These are phyloP conservation scores for Dufourea novaeangliae DNA, from an alignment of 1,140 invertebrate genomes.

Conservation along the genomic window DNA sequence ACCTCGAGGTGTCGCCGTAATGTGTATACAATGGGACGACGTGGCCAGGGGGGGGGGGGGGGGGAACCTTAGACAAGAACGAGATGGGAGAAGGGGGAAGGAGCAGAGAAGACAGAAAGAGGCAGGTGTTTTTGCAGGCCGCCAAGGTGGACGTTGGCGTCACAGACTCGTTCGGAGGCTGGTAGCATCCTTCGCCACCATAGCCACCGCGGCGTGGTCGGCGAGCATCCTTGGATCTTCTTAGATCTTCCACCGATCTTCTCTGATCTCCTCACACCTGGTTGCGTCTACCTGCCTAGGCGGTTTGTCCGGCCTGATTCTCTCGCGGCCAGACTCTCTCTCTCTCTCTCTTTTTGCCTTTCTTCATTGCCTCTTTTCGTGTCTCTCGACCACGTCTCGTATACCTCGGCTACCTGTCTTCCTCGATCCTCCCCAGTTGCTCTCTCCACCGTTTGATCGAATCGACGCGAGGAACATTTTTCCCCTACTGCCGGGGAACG, in stretches of 20 bases:
- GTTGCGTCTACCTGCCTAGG: slow-evolving; percentile 65
- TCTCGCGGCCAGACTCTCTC: slow-evolving; percentile 8
- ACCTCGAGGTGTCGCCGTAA: slow-evolving; percentile 7
- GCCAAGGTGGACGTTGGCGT: slow-evolving; percentile 60
- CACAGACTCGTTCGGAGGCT: slow-evolving; percentile 67
- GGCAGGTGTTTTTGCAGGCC: slow-evolving; percentile 69
- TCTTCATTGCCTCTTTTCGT: slow-evolving; percentile 32
- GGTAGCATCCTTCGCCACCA: slow-evolving; percentile 70
- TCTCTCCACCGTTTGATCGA: slow-evolving; percentile 7
- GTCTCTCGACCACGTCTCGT: slow-evolving; percentile 21
- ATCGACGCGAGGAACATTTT: slow-evolving; percentile 57
- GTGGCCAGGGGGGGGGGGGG: not conserved
- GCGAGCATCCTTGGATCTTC: slow-evolving; percentile 59
- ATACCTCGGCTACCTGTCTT: slow-evolving; percentile 53
- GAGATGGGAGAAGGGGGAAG: not conserved
- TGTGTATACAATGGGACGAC: slow-evolving; percentile 14
- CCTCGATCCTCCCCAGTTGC: slow-evolving; percentile 7
- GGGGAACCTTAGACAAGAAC: not conserved
- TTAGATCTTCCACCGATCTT: slow-evolving; percentile 66
- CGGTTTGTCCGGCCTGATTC: slow-evolving; percentile 57
- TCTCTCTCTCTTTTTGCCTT: slow-evolving; percentile 5
- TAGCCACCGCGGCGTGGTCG: slow-evolving; percentile 24
- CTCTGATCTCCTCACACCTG: slow-evolving; percentile 72
- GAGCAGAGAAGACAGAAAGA: slow-evolving; percentile 49
- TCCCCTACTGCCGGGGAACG: slow-evolving; percentile 26